A percentile compares a stretch with the other conserved stretches of the same genome.
Evolutionary conservation across 1,140 invertebrate species (phyloP).

Genomic region (Parasteatoda tepidariorum): DNA sequence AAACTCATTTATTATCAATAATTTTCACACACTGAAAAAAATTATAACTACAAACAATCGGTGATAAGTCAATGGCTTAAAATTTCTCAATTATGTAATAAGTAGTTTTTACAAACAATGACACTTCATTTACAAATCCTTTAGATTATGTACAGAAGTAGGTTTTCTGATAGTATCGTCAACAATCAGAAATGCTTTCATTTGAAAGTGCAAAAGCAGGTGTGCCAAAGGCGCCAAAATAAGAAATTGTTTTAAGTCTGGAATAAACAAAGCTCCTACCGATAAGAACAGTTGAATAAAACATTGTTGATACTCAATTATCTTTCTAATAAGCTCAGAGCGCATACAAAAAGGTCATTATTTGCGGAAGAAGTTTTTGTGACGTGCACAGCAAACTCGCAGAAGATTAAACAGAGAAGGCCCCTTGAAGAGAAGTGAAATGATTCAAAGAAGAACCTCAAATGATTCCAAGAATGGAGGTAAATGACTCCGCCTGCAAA

Average conservation of each 20-base stretch:
- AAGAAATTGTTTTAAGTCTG: background rate
- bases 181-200: no score
- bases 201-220: background rate
- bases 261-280: conserved; percentile 21
- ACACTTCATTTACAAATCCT: no score
- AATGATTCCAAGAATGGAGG: background rate
- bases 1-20: no score
- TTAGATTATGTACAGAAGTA: no score
- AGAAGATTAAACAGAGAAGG: background rate
- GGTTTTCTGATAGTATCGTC: no score
- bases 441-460: background rate
- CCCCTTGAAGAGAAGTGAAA: background rate
- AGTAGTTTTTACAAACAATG: no score
- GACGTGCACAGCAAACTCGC: background rate
- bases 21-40: no score
- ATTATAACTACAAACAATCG: no score
- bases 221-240: conserved; percentile 8
- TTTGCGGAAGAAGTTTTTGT: conserved; percentile 1
- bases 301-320: conserved; percentile 54
- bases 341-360: conserved; percentile 38
- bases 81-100: no score
- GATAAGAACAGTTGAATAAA: conserved; percentile 52
- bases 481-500: background rate
- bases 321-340: conserved; percentile 25
- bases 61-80: no score